Conservation (phyloP, 2,797 vertebrate genomes). For the Acanthiza pusilla region DNA sequence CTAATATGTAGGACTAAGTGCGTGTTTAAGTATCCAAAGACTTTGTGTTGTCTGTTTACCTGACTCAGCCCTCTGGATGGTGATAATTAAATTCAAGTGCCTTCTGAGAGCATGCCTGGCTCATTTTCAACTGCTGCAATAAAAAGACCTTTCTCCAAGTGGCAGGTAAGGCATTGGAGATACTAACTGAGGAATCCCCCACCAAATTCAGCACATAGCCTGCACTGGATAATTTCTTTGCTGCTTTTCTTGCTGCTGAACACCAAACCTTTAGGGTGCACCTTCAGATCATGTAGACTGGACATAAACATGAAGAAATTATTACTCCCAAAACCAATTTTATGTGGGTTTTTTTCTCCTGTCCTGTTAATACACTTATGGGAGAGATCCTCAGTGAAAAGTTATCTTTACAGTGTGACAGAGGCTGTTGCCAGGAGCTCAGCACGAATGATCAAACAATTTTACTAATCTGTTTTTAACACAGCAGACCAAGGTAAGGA, state of each 20-base stretch:
- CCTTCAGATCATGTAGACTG: not conserved
- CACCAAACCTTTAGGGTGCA: not conserved
- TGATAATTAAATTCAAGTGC: not conserved
- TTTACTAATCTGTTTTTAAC: not conserved
- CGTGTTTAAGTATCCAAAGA: not conserved
- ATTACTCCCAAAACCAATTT: not conserved
- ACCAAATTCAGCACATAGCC: not conserved
- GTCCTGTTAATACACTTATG: not conserved
- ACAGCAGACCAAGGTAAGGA: not conserved
- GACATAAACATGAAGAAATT: not conserved
- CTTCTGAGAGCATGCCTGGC: not conserved
- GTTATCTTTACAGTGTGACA: not conserved
- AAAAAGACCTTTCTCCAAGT: not conserved
- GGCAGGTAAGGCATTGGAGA: not conserved
- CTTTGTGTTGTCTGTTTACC: not conserved
- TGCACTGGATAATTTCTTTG: not conserved
- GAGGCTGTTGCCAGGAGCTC: not conserved
- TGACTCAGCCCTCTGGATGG: not conserved
- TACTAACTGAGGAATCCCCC: not conserved
- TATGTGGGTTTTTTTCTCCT: not conserved
- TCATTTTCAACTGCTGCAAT: not conserved
- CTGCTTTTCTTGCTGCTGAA: not conserved
- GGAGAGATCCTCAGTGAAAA: not conserved
- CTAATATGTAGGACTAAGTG: not conserved
- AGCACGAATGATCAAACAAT: not conserved